Evolutionary conservation across 2,888 invertebrate genomes (phyloP), one percentile per base, ranked within the genome.

Genomic region (Alentia gelatinosa): DNA sequence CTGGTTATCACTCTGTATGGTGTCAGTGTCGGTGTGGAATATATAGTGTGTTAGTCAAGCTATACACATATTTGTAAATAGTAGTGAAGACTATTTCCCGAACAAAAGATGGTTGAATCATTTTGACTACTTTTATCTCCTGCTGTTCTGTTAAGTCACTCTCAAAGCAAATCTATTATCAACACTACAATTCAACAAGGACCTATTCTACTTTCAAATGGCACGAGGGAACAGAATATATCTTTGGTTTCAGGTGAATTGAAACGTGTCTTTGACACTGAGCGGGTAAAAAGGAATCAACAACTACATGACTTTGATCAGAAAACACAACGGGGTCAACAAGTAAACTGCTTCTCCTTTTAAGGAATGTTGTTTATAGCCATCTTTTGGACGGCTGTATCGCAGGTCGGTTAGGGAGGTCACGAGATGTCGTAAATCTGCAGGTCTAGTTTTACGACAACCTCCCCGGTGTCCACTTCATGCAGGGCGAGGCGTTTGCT

Each of bases 391-490:
- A 15, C 33, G 33, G 26, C 30, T 26, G 30, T n/a, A n/a, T 33
- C 33, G 15, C 74, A 33, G 74, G 26, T 12, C 33, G 19, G 33
- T 33, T 74, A 33, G 37, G 79, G 23, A 23, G 86, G 47, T 86
- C 47, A 86, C 33, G 86, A 86, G 47, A 86, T 89, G 26, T 90
- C 90, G 92, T 94, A 98, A 91, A 97, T 96, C 93, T 97, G 97
- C 91, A 98, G 96, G 95, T 98, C 97, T 90, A 98, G 96, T 95
- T 98, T 98, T 75, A 98, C 97, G 56, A 97, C 96, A 56, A 98
- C 97, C 94, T 97, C 97, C 40, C 98, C 98, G 39, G 97, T 97
- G 92, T 97, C 97, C 0, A 97, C 97, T 96, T 98, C 97, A 93
- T 97, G 97, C 83, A 98, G 96, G 92, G 97, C 97, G 84, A 98